These are phyloP conservation scores for Meloidogyne chitwoodi DNA, from an alignment of 1,140 invertebrate genomes.

Conservation along the genomic window DNA sequence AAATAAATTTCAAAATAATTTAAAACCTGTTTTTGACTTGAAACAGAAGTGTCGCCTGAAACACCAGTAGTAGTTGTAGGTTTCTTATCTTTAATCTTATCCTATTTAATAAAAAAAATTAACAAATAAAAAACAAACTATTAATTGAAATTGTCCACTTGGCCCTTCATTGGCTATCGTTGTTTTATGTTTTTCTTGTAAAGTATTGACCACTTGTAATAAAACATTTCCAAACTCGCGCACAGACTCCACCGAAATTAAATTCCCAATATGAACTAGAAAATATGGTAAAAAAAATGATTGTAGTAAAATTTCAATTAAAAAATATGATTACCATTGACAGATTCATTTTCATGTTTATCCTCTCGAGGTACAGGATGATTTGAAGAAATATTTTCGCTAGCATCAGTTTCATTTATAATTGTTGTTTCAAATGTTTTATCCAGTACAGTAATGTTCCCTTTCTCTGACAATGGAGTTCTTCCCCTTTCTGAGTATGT, in stretches of 20 bases:
- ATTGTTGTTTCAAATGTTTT: neutral
- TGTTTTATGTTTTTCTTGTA: neutral
- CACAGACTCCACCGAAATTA: neutral
- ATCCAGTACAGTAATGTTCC: neutral
- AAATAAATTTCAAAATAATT: neutral
- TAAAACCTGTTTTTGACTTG: neutral
- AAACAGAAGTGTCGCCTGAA: neutral
- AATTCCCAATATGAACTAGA: conserved; percentile 2
- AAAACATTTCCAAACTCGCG: conserved; percentile 5
- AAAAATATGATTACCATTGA: neutral
- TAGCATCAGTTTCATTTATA: neutral
- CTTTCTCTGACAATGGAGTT: neutral
- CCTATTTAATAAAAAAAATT: neutral
- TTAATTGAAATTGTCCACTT: neutral
- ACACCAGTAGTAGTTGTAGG: neutral
- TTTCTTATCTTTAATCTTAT: neutral
- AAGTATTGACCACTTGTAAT: neutral
- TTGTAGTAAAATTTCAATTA: too few species aligned
- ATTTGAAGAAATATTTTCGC: neutral
- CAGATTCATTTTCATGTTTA: neutral
- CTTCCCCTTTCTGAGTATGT: neutral
- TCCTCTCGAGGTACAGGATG: neutral
- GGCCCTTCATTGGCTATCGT: neutral
- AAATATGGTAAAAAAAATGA: neutral
- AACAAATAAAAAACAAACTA: neutral